Evolutionary conservation across 2,888 invertebrate species (phyloP).

Genomic region (Pristionchus entomophagus): DNA sequence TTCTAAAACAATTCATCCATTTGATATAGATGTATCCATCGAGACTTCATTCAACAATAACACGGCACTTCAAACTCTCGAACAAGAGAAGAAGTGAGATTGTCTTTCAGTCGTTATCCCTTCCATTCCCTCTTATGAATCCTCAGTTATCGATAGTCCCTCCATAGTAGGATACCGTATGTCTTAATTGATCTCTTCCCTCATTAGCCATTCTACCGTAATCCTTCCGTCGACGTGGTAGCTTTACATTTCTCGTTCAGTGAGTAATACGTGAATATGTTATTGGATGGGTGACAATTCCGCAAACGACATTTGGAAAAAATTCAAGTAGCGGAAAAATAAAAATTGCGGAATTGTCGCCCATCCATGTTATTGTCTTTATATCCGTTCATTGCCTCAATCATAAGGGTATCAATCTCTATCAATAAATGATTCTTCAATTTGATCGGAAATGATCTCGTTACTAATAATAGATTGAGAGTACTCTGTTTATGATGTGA

Average conservation of each 20-base stretch:
- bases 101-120: not conserved
- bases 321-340: too few relatives aligned
- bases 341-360: too few relatives aligned
- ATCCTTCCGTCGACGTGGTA: slow-evolving; percentile 23
- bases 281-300: too few relatives aligned
- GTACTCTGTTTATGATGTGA: slow-evolving; percentile 1
- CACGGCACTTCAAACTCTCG: not conserved
- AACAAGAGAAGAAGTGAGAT: not conserved
- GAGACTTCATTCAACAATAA: slow-evolving; percentile 4
- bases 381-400: not conserved
- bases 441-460: too few relatives aligned
- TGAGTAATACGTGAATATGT: not conserved
- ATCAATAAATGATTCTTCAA: slow-evolving; percentile 17
- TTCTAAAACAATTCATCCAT: not conserved
- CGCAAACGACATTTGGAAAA: too few relatives aligned
- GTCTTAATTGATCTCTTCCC: not conserved
- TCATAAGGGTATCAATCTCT: slow-evolving; percentile 41
- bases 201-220: not conserved
- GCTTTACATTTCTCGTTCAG: slow-evolving; percentile 20
- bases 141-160: slow-evolving; percentile 28
- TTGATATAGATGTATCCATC: not conserved
- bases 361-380: slow-evolving; percentile 32
- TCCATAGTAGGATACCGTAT: slow-evolving; percentile 23
- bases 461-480: slow-evolving; percentile 4
- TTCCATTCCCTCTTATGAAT: not conserved